These are phyloP conservation scores for Climacteris rufus DNA, from an alignment of 2,113 vertebrate species.

Conservation along the genomic window DNA sequence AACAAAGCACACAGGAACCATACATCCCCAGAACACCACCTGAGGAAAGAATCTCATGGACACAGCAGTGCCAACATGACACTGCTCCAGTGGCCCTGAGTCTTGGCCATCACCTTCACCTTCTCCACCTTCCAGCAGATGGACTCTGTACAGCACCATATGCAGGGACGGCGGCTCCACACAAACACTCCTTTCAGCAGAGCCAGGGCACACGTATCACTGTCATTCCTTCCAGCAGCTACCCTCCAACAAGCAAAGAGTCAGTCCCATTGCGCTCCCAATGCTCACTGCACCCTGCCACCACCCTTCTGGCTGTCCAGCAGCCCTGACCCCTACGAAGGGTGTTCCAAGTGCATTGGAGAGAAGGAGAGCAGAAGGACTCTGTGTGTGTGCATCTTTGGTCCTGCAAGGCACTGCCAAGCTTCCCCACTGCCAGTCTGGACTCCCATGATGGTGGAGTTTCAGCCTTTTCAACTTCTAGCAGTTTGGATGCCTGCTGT, in stretches of 20 bases:
- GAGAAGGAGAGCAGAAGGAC: neutral
- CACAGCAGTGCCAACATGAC: neutral
- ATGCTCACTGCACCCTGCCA: neutral
- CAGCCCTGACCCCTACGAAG: rapidly evolving
- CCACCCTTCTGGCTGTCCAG: neutral
- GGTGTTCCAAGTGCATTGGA: neutral
- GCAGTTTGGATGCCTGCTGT: slow-evolving; percentile 40
- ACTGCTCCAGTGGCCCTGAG: rapidly evolving
- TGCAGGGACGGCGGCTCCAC: neutral
- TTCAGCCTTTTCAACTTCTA: slow-evolving; percentile 44
- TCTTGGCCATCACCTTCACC: neutral
- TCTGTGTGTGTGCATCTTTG: neutral
- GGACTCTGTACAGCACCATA: rapidly evolving
- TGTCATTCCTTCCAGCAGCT: neutral
- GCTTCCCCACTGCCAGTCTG: neutral
- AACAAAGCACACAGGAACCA: neutral
- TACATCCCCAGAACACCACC: neutral
- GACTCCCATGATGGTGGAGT: neutral
- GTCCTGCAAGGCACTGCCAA: neutral
- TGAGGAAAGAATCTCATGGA: neutral
- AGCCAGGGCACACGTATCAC: rapidly evolving
- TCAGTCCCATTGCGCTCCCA: rapidly evolving
- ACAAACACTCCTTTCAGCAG: neutral
- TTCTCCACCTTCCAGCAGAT: neutral
- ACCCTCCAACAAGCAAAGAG: rapidly evolving